Base-by-base conservation (phyloP, 2,797 vertebrate genomes). In the Acanthiza pusilla region DNA sequence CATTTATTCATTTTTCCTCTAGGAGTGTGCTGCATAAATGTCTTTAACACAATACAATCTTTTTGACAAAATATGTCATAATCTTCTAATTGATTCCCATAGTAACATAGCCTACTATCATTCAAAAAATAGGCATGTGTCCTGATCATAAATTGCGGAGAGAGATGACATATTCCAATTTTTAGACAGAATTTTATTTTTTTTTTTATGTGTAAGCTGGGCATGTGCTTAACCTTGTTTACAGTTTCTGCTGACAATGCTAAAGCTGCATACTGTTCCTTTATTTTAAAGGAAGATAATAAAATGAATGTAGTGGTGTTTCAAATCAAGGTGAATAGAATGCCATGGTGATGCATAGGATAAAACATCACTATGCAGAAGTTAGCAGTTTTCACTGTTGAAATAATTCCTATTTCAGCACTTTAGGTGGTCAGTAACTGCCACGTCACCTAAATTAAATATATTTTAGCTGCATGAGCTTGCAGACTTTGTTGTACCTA, bases 241-340 rank as follows among this genome's bases (percentile, higher is more conserved):
- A 94, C 6, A 3, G 27, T 89, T 97, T 97, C 57, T 97, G 91
- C 94, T 97, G 96, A 97, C 92, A 82, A 8, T 67, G 87, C 82
- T 94, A 27, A 93, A 96, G 81, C 47, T 71, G 54, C 43, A 22
- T 71, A 42, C 45, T 88, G 14, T 63, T 92, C 85, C 84, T 97
- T 97, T 97, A 91, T 93, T 96, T 97, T 96, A 94, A 95, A 81
- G 86, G 75, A 86, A 90, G 85, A 77, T 95, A 96, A 96, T 98
- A 97, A 97, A 97, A 95, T 94, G 85, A 97, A 95, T 68, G 29
- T 87, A 51, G 62, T 70, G 38, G 65, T 95, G 91, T 97, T 97
- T 97, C 97, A 98, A 94, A 97, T 97, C 92, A 94, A 94, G 95
- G 94, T 96, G 96, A 97, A 96, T 96, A 95, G 97, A 97, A 93